Evolutionary conservation across 37 sponge, comb jelly and placozoan genomes (phyloP), one percentile per base, ranked within the genome.

Genomic region (Amphimedon queenslandica): DNA sequence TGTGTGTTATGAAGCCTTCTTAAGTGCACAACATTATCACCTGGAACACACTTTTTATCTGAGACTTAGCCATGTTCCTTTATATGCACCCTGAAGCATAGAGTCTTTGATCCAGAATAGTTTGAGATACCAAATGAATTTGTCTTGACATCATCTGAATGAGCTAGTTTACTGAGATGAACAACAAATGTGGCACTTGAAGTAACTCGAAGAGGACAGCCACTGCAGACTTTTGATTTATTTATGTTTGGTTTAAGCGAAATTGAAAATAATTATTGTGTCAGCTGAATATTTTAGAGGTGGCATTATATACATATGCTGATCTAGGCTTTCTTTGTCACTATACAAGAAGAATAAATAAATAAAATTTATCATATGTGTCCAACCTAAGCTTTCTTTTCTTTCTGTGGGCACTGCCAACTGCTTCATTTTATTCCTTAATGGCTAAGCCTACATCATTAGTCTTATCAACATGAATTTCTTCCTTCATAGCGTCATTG

Each of bases 1-100:
- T 82, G 82, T 13, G 58, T 55, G 25, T 63, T 51, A 31, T 63
- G 70, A 21, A 82, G 64, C 20, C 82, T 41, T 55, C 82, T 68
- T 1, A 82, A 61, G 20, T 65, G 6, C 2, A 82, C 42, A 21
- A 82, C 70, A 74, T 82, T 74, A 1, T n/a, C 27, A 40, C 75
- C 75, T 5, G 33, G 23, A 74, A 75, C 75, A 67, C 69, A 43
- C 53, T 74, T 73, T 23, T 82, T 75, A 37, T 74, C 36, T 3
- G 18, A 1, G 11, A 82, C 28, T 20, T 73, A n/a, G 11, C 64
- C 82, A 32, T 66, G 8, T 13, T 47, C 51, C 13, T 47, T 13
- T 47, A 47, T 47, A 8, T 47, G 8, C 51, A 47, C 51, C 51
- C 51, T 8, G 13, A 35, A 70, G 3, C 11, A 13, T 21, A 24